Base-by-base conservation (phyloP, 2,113 vertebrate species). In the Rhabdornis inornatus region DNA sequence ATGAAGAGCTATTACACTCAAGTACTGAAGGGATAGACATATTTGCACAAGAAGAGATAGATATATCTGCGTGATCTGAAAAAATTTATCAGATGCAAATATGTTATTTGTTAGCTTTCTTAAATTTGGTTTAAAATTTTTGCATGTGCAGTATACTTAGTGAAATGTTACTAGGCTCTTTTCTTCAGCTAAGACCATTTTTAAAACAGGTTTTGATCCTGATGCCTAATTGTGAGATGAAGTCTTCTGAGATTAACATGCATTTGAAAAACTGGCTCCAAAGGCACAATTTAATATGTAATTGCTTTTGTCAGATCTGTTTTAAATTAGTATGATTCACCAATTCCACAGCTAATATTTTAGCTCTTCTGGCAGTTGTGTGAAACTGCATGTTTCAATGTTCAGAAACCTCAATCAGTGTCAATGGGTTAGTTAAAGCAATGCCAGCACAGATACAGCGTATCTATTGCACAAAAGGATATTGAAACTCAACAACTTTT, bases 401-500 rank as follows among this genome's bases (percentile, higher is more conserved):
- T 22, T 81, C 59, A 72, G 63, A 86, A 68, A 17, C 11, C 9
- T 66, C 59, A 11, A 17, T 35, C 35, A 28, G 12, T 37, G 49
- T 80, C 35, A 49, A 22, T 39, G 9, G 7, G 9, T 72, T 9
- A 55, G 28, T 53, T 63, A 85, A 76, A 50, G 53, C 31, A 80
- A 44, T 23, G 33, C 15, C 1, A 1, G 14, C 16, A 78, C 55
- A 81, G n/a, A 66, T 55, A n/a, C 11, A 72, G 14, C 6, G 56
- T 20, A 42, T 44, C 13, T 7, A 19, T 20, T 50, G 23, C 9
- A 63, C 7, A 25, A 17, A 23, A 27, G 31, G 4, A n/a, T 44
- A 40, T 1, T 57, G 42, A 71, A 71, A 66, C 15, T 4, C 9
- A 49, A 55, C 0, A 15, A 10, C 0, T 0, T 18, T 52, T 40